Base-by-base conservation (phyloP, 2,113 vertebrate species). In the Dissostichus mawsoni region DNA sequence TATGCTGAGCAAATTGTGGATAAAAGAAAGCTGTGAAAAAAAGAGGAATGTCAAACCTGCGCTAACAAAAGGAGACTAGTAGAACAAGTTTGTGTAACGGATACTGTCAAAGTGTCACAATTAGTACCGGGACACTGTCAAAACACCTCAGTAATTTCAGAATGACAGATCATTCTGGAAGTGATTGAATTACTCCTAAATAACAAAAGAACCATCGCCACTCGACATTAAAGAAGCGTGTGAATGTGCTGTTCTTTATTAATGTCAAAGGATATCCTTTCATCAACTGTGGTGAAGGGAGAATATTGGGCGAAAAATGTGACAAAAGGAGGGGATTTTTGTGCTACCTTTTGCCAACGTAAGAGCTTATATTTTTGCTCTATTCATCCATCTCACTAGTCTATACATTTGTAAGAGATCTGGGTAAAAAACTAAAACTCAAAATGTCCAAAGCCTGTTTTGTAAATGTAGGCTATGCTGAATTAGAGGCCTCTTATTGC, bases 81-180 rank as follows among this genome's bases (percentile, higher is more conserved):
- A 69, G 53, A 88, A 71, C 78, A 61, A 48, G 89, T 85, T 85
- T 76, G n/a, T 4, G 57, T 74, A 70, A 90, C 51, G 11, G 74
- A 83, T 76, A 67, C 71, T 0, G 66, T 87, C 57, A 69, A 55
- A 50, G 51, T 87, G 82, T 85, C 53, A 81, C 70, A 76, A 67
- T 44, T 77, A 76, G 53, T 47, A 41, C n/a, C 2, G 70, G 18
- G 57, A 69, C 29, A n/a, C 50, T 74, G 72, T 90, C 80, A 84
- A 57, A 82, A 80, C 67, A 75, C 18, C 56, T 13, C 8, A 10
- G 59, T 71, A 66, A 81, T 68, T 81, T 69, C 65, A 85, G 62
- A 78, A 63, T 67, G 57, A 78, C 59, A 52, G 58, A 84, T 78
- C 78, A 75, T n/a, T 51, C 77, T 68, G 59, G 51, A 53, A 53